Base-by-base conservation (phyloP, 2,797 vertebrate genomes). In the Poecilia gillii region DNA sequence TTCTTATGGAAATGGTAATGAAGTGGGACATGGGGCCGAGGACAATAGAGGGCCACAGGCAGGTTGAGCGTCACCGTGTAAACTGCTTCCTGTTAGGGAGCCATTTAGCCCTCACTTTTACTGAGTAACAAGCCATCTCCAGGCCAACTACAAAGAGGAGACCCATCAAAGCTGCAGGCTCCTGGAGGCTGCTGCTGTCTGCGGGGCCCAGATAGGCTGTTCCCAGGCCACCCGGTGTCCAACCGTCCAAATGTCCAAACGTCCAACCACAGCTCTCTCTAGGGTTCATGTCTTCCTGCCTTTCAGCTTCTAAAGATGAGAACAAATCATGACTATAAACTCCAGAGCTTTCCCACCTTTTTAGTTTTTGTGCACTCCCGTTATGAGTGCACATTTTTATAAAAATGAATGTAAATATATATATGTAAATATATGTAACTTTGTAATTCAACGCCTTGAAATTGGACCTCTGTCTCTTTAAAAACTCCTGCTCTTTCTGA, bases 1-100 rank as follows among this genome's bases (percentile, higher is more conserved):
- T 96, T 96, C 94, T 96, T 95, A 96, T 96, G 95, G 96, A 96
- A 96, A 96, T 96, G 93, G 91, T 96, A 96, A 96, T 96, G 95
- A 96, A 96, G 95, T 96, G 95, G 94, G 92, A 95, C 93, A 93
- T 93, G 89, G 93, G 93, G 91, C 90, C 70, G 0, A 16, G 94
- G 94, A 96, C 95, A 96, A 96, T 96, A 25, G 88, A 89, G 84
- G 93, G 87, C 93, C 92, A 90, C 94, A 93, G 93, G 95, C 94
- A 92, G 92, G 92, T 93, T 91, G 92, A 94, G 94, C 88, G 93
- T 95, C 95, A 93, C 94, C 93, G 88, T 95, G 95, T 96, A 95
- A 96, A 96, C 95, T 93, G 94, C 96, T 96, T 96, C 96, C 95
- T 96, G 95, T 95, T 94, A 95, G 93, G 93, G 94, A 95, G 93